phyloP scores from a whole-genome alignment of 2,888 invertebrate genomes.

The Punctoribates punctum region DNA sequence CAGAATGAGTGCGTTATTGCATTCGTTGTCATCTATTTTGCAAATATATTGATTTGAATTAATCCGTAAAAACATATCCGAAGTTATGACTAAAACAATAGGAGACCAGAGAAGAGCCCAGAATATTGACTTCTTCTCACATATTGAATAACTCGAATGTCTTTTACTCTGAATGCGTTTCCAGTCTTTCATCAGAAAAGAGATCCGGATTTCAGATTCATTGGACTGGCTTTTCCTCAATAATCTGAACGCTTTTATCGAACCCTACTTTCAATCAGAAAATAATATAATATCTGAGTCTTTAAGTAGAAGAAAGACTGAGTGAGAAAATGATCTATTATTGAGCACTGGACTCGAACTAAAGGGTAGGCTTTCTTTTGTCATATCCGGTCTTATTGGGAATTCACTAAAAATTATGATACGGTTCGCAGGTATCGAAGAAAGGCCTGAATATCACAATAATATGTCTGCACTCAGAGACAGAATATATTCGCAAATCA shows the following conservation, averaged over 20 bases:
- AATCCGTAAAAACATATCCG: no score
- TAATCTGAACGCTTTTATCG: neutral
- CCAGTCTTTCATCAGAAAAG: neutral
- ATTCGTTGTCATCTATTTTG: no score
- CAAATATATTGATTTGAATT: no score
- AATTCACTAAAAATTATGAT: neutral
- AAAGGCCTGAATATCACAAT: neutral
- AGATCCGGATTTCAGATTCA: slow-evolving; percentile 1
- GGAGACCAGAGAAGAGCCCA: no score
- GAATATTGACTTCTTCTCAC: no score
- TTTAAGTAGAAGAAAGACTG: neutral
- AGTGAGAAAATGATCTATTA: slow-evolving; percentile 7
- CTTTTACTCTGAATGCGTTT: neutral
- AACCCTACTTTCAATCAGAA: neutral
- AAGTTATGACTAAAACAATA: no score
- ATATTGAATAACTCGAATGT: no score
- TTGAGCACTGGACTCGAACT: neutral
- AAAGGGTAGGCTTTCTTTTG: neutral
- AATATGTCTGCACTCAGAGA: neutral
- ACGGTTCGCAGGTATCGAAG: slow-evolving; percentile 1
- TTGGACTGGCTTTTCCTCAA: neutral
- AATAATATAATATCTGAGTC: neutral
- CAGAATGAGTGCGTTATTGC: no score
- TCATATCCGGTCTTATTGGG: neutral
- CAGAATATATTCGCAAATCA: neutral